phyloP scores from a whole-genome alignment of 2,797 vertebrate genomes.

The Rhincodon typus region DNA sequence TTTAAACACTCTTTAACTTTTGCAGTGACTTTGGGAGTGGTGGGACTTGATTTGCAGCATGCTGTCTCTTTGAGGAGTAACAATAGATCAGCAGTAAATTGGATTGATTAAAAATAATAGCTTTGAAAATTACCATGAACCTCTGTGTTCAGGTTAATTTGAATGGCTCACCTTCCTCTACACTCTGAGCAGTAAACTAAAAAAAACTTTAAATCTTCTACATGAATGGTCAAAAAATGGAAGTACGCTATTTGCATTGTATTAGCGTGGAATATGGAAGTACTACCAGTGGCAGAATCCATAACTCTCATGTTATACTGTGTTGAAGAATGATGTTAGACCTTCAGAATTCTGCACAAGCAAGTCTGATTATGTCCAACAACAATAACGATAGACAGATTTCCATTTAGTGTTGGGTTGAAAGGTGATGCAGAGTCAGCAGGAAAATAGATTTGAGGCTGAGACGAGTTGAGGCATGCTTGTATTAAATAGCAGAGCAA shows the following conservation, averaged over 20 bases:
- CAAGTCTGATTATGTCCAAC: neutral
- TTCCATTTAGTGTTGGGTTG: too few relatives aligned
- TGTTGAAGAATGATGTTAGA: neutral
- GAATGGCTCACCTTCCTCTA: neutral
- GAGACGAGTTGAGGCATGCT: too few relatives aligned
- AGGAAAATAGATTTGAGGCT: too few relatives aligned
- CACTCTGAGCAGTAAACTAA: neutral
- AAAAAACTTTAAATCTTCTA: neutral
- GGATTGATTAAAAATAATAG: neutral
- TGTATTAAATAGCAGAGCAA: too few relatives aligned
- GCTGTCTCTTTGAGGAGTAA: too few relatives aligned
- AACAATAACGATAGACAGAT: neutral
- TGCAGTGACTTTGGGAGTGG: too few relatives aligned
- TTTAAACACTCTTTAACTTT: too few relatives aligned
- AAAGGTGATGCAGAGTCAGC: too few relatives aligned
- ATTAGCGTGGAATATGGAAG: neutral
- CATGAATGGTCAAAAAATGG: neutral
- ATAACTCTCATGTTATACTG: neutral
- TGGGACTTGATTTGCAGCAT: too few relatives aligned
- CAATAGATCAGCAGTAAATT: neutral
- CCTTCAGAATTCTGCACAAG: neutral
- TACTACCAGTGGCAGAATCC: neutral
- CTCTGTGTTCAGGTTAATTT: neutral
- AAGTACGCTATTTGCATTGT: neutral
- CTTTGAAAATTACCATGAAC: neutral